Evolutionary conservation across 2,797 vertebrate species (phyloP).

Genomic region (Tokudaia muenninki): DNA sequence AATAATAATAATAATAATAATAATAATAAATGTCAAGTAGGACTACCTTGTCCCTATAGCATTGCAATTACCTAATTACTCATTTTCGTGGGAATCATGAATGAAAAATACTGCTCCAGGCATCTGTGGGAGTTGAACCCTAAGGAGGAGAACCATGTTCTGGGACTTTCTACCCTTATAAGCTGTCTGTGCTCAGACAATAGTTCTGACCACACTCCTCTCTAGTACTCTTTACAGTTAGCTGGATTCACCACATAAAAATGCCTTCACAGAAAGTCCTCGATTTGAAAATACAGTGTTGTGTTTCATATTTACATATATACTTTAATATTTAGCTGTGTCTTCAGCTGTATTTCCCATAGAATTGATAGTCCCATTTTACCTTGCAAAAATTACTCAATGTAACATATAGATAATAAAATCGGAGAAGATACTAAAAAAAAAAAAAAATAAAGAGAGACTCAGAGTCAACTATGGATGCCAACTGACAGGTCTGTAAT

Average conservation of each 20-base stretch:
- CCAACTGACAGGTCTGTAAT: no score
- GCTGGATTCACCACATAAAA: conserved; percentile 36
- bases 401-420: not conserved
- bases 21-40: not conserved
- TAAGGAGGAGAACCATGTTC: not conserved
- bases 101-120: not conserved
- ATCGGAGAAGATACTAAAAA: not conserved
- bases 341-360: not conserved
- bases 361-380: not conserved
- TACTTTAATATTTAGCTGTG: conserved; percentile 15
- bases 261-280: conserved; percentile 7
- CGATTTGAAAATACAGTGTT: not conserved
- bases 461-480: no score
- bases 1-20: no score
- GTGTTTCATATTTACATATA: not conserved
- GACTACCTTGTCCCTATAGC: not conserved
- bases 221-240: not conserved
- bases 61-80: conserved; percentile 32
- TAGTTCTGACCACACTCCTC: not conserved
- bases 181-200: not conserved
- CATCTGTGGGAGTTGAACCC: conserved; percentile 38
- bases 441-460: no score
- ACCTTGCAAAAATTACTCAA: not conserved
- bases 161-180: conserved; percentile 63
- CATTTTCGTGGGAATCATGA: conserved; percentile 49